phyloP scores from a whole-genome alignment of 2,113 vertebrate genomes.

The Paratilapia polleni region DNA sequence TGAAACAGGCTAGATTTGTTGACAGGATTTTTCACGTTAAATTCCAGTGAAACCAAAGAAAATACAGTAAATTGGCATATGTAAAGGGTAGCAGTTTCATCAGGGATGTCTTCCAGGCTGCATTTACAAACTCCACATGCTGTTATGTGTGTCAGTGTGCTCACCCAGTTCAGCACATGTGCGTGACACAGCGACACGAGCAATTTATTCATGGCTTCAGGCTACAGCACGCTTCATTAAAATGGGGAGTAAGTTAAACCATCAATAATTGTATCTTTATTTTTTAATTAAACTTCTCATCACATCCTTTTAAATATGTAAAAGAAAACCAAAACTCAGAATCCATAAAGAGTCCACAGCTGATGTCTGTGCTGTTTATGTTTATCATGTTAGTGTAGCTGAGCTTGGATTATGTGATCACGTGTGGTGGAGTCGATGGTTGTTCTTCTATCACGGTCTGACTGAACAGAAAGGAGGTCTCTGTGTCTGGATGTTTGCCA shows the following conservation, averaged over 20 bases:
- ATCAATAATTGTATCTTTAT: constrained; percentile 14
- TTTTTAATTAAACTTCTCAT: not conserved
- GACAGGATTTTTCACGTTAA: too few species aligned
- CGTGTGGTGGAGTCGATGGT: not conserved
- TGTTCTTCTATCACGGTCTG: not conserved
- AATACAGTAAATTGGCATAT: not conserved
- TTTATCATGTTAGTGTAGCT: not conserved
- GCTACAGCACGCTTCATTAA: constrained; percentile 33
- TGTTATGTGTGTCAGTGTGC: constrained; percentile 42
- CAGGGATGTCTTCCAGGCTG: not conserved
- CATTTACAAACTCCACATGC: not conserved
- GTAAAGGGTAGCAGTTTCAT: not conserved
- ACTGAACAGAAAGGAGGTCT: not conserved
- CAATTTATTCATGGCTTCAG: constrained; percentile 41
- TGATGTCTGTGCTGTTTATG: not conserved
- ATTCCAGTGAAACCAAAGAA: too few species aligned
- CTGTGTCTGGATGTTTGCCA: not conserved
- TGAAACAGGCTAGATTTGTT: too few species aligned
- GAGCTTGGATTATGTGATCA: not conserved
- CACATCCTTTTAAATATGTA: not conserved
- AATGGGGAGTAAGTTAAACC: not conserved
- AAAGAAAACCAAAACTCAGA: not conserved
- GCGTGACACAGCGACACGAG: constrained; percentile 37
- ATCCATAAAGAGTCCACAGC: not conserved
- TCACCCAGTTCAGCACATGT: constrained; percentile 13